A percentile compares a stretch with the other conserved stretches of the same genome.
Conservation (phyloP, 2,113 vertebrate genomes). For the Sturnus vulgaris region DNA sequence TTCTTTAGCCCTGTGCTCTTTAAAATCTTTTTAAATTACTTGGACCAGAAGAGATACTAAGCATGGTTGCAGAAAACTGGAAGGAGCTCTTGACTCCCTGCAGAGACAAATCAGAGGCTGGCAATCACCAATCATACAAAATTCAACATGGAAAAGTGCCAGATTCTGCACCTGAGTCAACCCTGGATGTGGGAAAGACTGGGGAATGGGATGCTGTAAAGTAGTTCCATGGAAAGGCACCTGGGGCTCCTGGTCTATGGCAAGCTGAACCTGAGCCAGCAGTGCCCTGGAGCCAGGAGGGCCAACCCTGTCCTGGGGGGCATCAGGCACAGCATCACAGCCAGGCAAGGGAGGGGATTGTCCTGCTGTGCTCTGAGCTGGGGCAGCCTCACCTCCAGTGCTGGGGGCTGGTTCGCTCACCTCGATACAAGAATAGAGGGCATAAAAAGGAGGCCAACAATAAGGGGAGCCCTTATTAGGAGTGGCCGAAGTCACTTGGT, state of each 20-base stretch:
- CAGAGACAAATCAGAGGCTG: background rate
- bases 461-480: background rate
- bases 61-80: background rate
- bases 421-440: background rate
- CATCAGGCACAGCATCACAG: background rate
- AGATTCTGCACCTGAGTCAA: too few species aligned
- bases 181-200: background rate
- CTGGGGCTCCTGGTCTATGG: rapidly evolving
- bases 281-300: background rate
- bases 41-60: background rate
- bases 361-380: background rate
- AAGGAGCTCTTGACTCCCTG: background rate
- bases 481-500: background rate
- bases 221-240: rapidly evolving
- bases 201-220: background rate
- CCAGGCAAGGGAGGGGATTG: rapidly evolving
- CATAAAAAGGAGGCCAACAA: background rate
- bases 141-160: background rate
- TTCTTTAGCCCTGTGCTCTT: background rate
- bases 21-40: background rate
- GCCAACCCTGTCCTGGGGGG: rapidly evolving
- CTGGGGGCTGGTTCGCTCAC: background rate
- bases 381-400: rapidly evolving
- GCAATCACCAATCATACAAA: background rate
- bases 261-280: rapidly evolving